Conservation (phyloP, 2,797 vertebrate genomes). For the Sebastes glaucus region DNA sequence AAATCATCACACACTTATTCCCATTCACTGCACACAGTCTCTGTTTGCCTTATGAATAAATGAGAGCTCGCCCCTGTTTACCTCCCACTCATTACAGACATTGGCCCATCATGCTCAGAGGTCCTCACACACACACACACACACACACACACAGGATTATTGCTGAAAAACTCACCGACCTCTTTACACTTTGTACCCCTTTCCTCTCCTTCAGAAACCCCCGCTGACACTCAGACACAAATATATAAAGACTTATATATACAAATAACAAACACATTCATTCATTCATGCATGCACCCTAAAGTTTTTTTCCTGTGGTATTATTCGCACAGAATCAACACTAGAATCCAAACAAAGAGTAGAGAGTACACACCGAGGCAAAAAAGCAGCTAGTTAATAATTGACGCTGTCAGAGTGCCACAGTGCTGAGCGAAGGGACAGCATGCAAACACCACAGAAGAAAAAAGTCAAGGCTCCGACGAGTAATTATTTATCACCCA, state of each 20-base stretch:
- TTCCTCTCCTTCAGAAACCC: neutral
- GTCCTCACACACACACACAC: conserved; percentile 8
- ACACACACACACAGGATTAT: neutral
- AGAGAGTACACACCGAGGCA: conserved; percentile 51
- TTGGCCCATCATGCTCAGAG: conserved; percentile 35
- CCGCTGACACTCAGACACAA: neutral
- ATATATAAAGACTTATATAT: neutral
- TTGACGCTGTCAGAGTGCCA: conserved; percentile 71
- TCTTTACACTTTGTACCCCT: neutral
- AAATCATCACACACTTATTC: conserved; percentile 88
- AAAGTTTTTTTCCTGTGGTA: neutral
- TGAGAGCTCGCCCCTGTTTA: conserved; percentile 83
- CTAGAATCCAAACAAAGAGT: conserved; percentile 23
- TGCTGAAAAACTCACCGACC: neutral
- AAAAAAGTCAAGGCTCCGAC: conserved; percentile 64
- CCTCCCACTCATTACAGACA: conserved; percentile 77
- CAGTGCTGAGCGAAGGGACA: conserved; percentile 63
- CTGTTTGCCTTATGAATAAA: conserved; percentile 91
- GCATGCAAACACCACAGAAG: conserved; percentile 68
- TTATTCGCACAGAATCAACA: conserved; percentile 27
- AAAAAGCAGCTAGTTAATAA: conserved; percentile 75
- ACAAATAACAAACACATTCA: conserved; percentile 7
- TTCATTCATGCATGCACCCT: neutral
- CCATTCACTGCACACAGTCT: conserved; percentile 76
- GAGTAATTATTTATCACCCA: conserved; percentile 83